A percentile compares a stretch with the other conserved stretches of the same genome.
phyloP scores from a whole-genome alignment of 1,140 invertebrate species.

The Oryctes rhinoceros region DNA sequence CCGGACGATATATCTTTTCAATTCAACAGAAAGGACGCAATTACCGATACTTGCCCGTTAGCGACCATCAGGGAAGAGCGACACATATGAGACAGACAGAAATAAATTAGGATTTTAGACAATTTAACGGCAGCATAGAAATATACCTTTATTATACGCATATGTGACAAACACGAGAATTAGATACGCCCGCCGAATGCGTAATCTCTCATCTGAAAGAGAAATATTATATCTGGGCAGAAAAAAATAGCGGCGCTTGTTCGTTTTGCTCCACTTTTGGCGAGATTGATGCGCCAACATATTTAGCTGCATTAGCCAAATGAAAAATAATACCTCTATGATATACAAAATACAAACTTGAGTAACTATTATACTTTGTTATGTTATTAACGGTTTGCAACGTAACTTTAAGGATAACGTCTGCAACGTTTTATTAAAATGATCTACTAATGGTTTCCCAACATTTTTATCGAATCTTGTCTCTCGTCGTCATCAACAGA shows the following conservation, averaged over 20 bases:
- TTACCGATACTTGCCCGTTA: conserved; percentile 27
- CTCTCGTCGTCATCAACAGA: not conserved
- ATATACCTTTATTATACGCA: conserved; percentile 33
- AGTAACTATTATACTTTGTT: not conserved
- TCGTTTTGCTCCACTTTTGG: not conserved
- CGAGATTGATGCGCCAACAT: not conserved
- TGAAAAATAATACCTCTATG: conserved; percentile 18
- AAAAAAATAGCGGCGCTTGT: conserved; percentile 14
- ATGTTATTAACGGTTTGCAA: not conserved
- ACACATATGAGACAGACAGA: not conserved
- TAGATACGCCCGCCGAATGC: conserved; percentile 11
- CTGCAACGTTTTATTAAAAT: not conserved
- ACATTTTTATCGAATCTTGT: not conserved
- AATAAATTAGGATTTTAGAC: conserved; percentile 35
- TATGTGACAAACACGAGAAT: conserved; percentile 30
- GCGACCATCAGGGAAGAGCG: conserved; percentile 10
- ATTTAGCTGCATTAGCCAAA: conserved; percentile 13
- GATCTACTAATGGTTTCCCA: not conserved
- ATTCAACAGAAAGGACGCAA: conserved; percentile 15
- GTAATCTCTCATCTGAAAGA: conserved; percentile 30
- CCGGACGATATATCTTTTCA: conserved; percentile 5
- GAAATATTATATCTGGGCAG: conserved; percentile 7
- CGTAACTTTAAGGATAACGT: not conserved
- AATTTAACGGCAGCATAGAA: conserved; percentile 24
- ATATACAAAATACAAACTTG: not conserved